Evolutionary conservation across 2,888 invertebrate genomes (phyloP), one percentile per base, ranked within the genome.

Genomic region (Caenorhabditis becei): DNA sequence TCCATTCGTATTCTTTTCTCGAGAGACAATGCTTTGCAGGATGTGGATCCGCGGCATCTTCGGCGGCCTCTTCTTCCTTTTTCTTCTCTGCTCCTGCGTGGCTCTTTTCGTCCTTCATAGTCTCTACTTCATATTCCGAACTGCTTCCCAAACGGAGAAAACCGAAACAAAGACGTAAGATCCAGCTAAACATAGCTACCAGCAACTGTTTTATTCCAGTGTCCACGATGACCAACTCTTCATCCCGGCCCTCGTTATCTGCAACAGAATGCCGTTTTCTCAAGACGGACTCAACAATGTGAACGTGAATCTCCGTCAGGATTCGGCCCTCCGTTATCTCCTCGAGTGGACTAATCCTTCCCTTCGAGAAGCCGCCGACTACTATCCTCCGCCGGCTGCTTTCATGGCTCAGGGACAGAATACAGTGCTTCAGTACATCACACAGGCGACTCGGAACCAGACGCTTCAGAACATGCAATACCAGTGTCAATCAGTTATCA

Each of bases 311-410:
- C 61, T 86, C 28, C 75, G 83, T 10, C 78, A 82, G 51, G 86
- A 84, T 41, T 66, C 81, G 8, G 59, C 82, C 11, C 81, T 83
- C 24, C 67, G 87, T 37, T 88, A 88, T 67, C 79, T 88, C 11
- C 66, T 83, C 18, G 84, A 87, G 66, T 87, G 87, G 88, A 85
- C 85, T 10, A 84, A 87, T 59, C 84, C 85, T 0, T 79, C 81
- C 0, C 59, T 84, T 0, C 66, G 82, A 2, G 86, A 86, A 51
- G 65, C 67, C 1, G 84, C 88, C 2, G 86, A 85, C 49, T 85
- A 77, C 47, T 63, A 59, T 10, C 44, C 83, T 5, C 77, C 71
- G 14, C 26, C 85, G 11, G 67, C 77, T 1, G 69, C 75, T 11
- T 75, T 66, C 14, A 74, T 82, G 74, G 69, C 58, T 51, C 70